Evolutionary conservation across 2,797 vertebrate genomes (phyloP).

Genomic region (Labeo calbasu): DNA sequence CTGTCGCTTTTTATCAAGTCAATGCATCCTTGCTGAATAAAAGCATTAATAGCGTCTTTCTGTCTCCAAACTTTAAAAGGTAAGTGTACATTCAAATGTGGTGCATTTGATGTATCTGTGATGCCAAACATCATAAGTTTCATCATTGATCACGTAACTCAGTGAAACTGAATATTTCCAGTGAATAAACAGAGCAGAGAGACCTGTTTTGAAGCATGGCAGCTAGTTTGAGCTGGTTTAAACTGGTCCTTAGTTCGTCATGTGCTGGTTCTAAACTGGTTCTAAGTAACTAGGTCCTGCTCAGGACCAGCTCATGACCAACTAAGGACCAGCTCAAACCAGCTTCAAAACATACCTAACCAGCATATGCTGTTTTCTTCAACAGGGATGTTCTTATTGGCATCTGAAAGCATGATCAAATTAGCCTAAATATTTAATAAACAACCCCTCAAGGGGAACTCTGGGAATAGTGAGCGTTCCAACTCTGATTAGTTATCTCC

Average conservation of each 20-base stretch:
- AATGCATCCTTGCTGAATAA: neutral
- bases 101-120: neutral
- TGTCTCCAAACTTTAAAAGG: neutral
- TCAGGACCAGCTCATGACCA: too few relatives aligned
- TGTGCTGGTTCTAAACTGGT: too few relatives aligned
- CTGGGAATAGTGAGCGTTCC: neutral
- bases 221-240: too few relatives aligned
- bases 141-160: neutral
- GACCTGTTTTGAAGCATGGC: neutral
- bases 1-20: neutral
- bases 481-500: conserved; percentile 16
- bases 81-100: neutral
- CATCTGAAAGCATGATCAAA: conserved; percentile 11
- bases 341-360: too few relatives aligned
- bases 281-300: too few relatives aligned
- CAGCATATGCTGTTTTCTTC: too few relatives aligned
- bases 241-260: too few relatives aligned
- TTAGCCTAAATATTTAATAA: conserved; percentile 24
- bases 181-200: neutral
- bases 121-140: neutral
- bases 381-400: neutral
- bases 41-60: neutral
- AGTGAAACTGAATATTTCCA: neutral
- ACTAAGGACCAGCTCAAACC: too few relatives aligned
- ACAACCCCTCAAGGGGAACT: conserved; percentile 15